These are phyloP conservation scores for Recurvirostra avosetta DNA, from an alignment of 2,113 vertebrate genomes.

Conservation along the genomic window DNA sequence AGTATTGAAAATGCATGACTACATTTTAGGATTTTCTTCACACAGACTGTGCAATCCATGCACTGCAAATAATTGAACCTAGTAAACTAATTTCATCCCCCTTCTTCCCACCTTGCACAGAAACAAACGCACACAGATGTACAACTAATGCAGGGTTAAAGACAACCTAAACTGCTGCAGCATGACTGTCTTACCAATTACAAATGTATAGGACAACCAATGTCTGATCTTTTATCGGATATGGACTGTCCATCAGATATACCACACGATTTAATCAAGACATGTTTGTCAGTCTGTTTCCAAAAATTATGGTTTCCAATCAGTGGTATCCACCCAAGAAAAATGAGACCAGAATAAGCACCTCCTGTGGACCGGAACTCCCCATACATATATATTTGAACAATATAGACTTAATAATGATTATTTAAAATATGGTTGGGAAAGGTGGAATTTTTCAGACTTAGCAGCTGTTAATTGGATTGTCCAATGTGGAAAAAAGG, in stretches of 20 bases:
- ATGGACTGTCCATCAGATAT: background rate
- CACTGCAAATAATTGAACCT: background rate
- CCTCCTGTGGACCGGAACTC: background rate
- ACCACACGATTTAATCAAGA: background rate
- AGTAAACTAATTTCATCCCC: background rate
- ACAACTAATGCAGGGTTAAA: background rate
- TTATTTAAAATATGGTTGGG: background rate
- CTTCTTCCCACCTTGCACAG: background rate
- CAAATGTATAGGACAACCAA: background rate
- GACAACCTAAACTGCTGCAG: background rate
- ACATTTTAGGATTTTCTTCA: background rate
- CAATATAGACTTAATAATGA: background rate
- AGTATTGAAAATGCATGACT: background rate
- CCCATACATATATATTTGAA: background rate
- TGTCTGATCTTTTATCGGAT: background rate
- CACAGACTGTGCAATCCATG: background rate
- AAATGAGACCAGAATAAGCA: background rate
- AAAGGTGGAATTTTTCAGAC: background rate
- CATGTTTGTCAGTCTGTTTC: background rate
- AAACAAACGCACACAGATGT: too few relatives aligned
- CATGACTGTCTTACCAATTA: background rate
- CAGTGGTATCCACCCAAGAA: background rate
- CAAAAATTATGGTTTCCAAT: background rate
- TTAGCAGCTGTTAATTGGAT: background rate
- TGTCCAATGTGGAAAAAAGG: background rate